Evolutionary conservation across 2,113 vertebrate genomes (phyloP).

Genomic region (Varanus komodoensis): DNA sequence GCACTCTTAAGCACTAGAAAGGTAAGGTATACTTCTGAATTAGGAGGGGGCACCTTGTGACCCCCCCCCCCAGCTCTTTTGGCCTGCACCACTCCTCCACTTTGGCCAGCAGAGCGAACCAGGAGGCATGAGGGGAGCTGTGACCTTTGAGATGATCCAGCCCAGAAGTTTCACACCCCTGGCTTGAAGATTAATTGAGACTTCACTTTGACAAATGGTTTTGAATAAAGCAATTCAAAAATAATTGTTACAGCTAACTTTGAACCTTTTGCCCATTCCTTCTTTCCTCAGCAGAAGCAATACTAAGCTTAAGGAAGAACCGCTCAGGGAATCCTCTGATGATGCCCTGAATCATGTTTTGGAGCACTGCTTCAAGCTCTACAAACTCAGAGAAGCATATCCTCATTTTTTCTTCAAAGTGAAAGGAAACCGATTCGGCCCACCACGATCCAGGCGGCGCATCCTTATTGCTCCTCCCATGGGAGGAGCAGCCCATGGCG

Average conservation of each 20-base stretch:
- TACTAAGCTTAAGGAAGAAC: background rate
- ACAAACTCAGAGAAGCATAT: constrained; percentile 48
- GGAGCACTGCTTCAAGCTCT: constrained; percentile 52
- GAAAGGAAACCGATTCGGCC: constrained; percentile 37
- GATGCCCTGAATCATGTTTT: constrained; percentile 9
- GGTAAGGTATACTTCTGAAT: too few relatives aligned
- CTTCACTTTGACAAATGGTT: background rate
- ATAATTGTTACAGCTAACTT: background rate
- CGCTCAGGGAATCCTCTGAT: rapidly evolving
- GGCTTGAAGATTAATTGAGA: background rate
- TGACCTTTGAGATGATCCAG: too few relatives aligned
- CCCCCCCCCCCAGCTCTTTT: too few relatives aligned
- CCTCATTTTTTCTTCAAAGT: constrained; percentile 31
- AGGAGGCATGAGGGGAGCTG: too few relatives aligned
- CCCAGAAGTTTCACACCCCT: too few relatives aligned
- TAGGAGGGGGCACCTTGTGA: too few relatives aligned
- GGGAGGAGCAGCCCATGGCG: background rate
- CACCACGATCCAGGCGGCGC: constrained; percentile 48
- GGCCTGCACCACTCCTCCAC: too few relatives aligned
- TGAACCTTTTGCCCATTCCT: background rate
- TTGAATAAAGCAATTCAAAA: background rate
- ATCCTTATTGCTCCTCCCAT: constrained; percentile 45
- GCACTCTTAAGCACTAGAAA: too few relatives aligned
- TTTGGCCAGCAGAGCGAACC: too few relatives aligned
- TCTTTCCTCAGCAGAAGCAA: background rate